A percentile compares a stretch with the other conserved stretches of the same genome.
These are phyloP conservation scores for Rhinogobius similis DNA, from an alignment of 2,113 vertebrate genomes.

Conservation along the genomic window DNA sequence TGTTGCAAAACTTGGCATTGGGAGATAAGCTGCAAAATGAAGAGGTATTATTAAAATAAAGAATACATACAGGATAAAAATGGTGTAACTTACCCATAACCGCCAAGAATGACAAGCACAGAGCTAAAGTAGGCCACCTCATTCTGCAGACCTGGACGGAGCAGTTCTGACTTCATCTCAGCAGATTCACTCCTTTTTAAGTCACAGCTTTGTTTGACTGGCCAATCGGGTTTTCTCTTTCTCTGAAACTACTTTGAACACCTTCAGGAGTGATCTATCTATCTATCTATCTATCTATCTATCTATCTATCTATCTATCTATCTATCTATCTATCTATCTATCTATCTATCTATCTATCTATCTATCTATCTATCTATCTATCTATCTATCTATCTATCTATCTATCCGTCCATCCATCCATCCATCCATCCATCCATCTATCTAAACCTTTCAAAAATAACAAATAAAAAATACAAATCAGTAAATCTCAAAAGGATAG, in stretches of 20 bases:
- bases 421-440: too few relatives aligned
- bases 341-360: too few relatives aligned
- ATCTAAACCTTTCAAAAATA: too few relatives aligned
- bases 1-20: background rate
- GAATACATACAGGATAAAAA: background rate
- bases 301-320: too few relatives aligned
- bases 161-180: background rate
- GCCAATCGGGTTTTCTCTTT: background rate
- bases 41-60: background rate
- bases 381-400: too few relatives aligned
- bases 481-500: too few relatives aligned
- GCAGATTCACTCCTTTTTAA: background rate
- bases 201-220: background rate
- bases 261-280: background rate
- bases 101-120: background rate
- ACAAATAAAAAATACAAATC: too few relatives aligned
- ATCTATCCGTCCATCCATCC: too few relatives aligned
- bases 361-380: too few relatives aligned
- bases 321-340: too few relatives aligned
- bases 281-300: too few relatives aligned
- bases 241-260: background rate
- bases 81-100: background rate
- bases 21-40: background rate
- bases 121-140: conserved; percentile 4
- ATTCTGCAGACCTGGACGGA: background rate